Conservation (phyloP, 1,140 invertebrate genomes). For the Heliothis subflexa region DNA sequence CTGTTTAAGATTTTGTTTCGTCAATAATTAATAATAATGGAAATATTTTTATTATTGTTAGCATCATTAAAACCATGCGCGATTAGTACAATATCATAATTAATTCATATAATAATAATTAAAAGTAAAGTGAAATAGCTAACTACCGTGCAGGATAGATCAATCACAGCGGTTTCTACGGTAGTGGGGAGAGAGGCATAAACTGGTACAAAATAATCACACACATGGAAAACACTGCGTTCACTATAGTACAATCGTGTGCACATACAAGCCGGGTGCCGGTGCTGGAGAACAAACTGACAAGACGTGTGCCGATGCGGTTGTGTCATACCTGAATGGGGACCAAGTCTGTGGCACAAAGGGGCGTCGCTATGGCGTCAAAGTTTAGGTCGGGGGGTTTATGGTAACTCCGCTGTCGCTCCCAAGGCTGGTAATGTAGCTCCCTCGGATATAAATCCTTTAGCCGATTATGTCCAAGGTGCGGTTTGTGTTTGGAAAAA, state of each 20-base stretch:
- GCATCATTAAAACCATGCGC: constrained; percentile 49
- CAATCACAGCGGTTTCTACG: constrained; percentile 42
- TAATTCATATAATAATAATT: constrained; percentile 41
- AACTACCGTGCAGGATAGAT: constrained; percentile 74
- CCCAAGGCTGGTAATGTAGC: constrained; percentile 81
- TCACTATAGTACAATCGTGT: constrained; percentile 67
- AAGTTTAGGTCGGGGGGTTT: constrained; percentile 85
- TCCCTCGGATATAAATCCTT: constrained; percentile 85
- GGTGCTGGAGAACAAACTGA: constrained; percentile 69
- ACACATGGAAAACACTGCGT: constrained; percentile 66
- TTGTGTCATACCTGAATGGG: constrained; percentile 89
- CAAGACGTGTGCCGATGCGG: constrained; percentile 70
- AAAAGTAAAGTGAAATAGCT: constrained; percentile 44
- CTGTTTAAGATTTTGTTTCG: constrained; percentile 44
- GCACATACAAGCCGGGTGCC: constrained; percentile 81
- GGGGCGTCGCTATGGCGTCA: constrained; percentile 78
- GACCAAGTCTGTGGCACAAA: constrained; percentile 89
- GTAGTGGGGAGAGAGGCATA: constrained; percentile 20
- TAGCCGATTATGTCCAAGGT: constrained; percentile 81
- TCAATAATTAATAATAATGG: constrained; percentile 9
- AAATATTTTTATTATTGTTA: constrained; percentile 30
- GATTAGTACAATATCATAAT: constrained; percentile 31
- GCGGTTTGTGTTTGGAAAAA: constrained; percentile 84
- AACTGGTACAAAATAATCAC: constrained; percentile 48
- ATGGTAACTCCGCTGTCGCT: constrained; percentile 83